Base-by-base conservation (phyloP, 2,888 invertebrate genomes). In the Andrena bicolor region DNA sequence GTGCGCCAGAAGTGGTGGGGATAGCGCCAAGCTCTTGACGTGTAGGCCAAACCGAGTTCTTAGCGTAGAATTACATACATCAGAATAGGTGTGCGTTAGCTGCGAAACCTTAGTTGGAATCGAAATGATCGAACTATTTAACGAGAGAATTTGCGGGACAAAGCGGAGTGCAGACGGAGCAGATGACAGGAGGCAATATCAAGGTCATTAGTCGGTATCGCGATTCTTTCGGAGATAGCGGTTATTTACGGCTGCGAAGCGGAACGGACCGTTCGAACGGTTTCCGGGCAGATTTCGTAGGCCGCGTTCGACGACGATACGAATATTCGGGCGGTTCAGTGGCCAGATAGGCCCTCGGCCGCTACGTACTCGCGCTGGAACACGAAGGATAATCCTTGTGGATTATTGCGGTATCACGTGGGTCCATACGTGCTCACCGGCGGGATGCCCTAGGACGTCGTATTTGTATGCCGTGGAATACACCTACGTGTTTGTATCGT, bases 401-500 rank as follows among this genome's bases (percentile, higher is more conserved):
- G 94, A 94, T 94, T 94, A 94, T 92, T 93, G 92, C 92, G 92
- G 92, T 94, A 94, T 94, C 94, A 93, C 93, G 93, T 92, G 93
- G 93, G 91, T 92, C 93, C 93, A 93, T 91, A 91, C 93, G 92
- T 89, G 90, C 90, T 90, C 88, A 86, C 91, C 88, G 89, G 90
- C 71, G 90, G 88, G 86, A 88, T 83, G 86, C 87, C 91, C 89
- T 84, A 88, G 88, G 90, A 87, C 82, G 89, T 85, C 88, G 89
- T 89, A 90, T 91, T 89, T 89, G 90, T 90, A 88, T 88, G 88
- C 87, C 87, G 83, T 84, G 86, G 89, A 83, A 86, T 84, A 87
- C 88, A 90, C 88, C 87, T 86, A 88, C 85, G 89, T 85, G 89
- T 86, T 88, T 89, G 88, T 89, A 90, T 89, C 89, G 89, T 85